Evolutionary conservation across 2,888 invertebrate genomes (phyloP), one percentile per base, ranked within the genome.

Genomic region (Sminthurinus aureus): DNA sequence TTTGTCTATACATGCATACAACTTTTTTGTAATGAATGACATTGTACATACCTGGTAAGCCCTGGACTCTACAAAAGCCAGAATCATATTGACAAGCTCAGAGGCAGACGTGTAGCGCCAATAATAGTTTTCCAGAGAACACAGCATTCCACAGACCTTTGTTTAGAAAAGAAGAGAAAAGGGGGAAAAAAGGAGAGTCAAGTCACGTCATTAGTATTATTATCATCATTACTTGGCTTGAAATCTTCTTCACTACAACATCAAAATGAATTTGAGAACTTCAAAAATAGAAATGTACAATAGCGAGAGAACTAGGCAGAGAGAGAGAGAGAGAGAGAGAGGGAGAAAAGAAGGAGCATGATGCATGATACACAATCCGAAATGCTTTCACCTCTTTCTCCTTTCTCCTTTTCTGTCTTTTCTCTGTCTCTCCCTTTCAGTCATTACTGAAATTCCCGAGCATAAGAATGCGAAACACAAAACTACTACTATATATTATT

Each of bases 61-160:
- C 89, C 96, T 93, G 85, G 96, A 95, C 90, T 97, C 97, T 78
- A 96, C 95, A 91, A 96, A 97, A 26, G 96, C 95, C 85, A 97
- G 92, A 89, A 97, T 97, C 96, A 97, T 97, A 91, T 97, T 97
- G 87, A 97, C 96, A 89, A 97, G 92, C 91, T 97, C 97, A 50
- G 96, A 96, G 76, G 97, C 97, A 83, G 97, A 97, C 64, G 96
- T 96, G 91, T 97, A 97, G 86, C 97, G 93, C 97, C 97, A 97
- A 91, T 96, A 97, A 91, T 97, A 97, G 90, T 97, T 97, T 91
- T 97, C 97, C 90, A 97, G 91, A 73, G 96, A 95, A 90, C 95
- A 95, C 83, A 97, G 92, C 97, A 97, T 97, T 87, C 94, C 94
- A 91, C 97, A 97, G n/a, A 94, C 94, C 94, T 94, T 26, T 67